phyloP scores from a whole-genome alignment of 2,797 vertebrate genomes.

The Periophthalmus magnuspinnatus region DNA sequence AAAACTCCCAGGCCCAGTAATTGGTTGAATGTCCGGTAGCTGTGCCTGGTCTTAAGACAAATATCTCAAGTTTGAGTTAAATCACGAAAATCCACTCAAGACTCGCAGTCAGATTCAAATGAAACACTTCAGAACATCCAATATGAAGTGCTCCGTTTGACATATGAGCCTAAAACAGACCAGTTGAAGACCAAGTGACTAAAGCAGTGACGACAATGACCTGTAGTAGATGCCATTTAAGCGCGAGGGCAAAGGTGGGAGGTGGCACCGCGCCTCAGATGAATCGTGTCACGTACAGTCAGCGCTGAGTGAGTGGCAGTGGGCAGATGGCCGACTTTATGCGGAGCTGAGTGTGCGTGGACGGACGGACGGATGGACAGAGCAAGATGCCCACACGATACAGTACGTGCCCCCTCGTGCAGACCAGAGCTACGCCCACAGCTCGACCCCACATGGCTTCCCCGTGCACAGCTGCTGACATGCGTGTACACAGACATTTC shows the following conservation, averaged over 20 bases:
- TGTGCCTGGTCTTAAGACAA: neutral
- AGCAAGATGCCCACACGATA: constrained; percentile 49
- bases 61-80: neutral
- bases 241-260: constrained; percentile 36
- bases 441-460: constrained; percentile 62
- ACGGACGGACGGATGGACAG: constrained; percentile 24
- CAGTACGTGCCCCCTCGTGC: neutral
- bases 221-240: constrained; percentile 22
- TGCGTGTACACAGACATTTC: constrained; percentile 65
- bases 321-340: constrained; percentile 67
- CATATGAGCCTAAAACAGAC: neutral
- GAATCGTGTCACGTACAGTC: constrained; percentile 53
- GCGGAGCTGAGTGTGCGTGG: constrained; percentile 24
- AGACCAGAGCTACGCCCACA: constrained; percentile 16
- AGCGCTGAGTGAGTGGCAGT: constrained; percentile 56
- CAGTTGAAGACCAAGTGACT: neutral
- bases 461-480: constrained; percentile 71
- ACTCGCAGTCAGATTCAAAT: neutral
- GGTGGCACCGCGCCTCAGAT: constrained; percentile 46
- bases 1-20: neutral
- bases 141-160: neutral
- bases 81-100: neutral
- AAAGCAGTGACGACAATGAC: constrained; percentile 15
- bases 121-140: neutral
- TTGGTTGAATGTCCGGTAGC: neutral